Percentiles rank a stretch among this genome's conserved stretches.
Conservation (phyloP, 2,797 vertebrate genomes). For the Meda fulgida region DNA sequence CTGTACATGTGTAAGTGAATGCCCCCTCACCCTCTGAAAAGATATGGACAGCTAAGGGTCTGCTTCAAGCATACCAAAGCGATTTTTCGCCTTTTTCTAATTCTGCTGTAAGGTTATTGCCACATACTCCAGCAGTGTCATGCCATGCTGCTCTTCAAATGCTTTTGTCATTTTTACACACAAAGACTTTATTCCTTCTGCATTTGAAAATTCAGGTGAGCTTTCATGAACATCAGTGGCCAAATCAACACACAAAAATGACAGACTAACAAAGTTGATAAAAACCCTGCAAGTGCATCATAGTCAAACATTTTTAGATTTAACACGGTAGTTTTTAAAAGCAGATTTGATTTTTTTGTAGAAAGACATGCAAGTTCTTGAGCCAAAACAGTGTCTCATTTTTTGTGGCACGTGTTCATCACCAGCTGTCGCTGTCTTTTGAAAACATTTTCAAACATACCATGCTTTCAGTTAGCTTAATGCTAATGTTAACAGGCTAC, state of each 20-base stretch:
- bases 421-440: constrained; percentile 40
- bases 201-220: not conserved
- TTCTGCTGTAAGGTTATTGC: not conserved
- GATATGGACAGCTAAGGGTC: constrained; percentile 43
- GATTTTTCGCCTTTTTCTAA: constrained; percentile 7
- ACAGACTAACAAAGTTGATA: not conserved
- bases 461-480: constrained; percentile 25
- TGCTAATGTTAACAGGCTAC: constrained; percentile 29
- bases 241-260: not conserved
- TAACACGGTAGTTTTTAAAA: not conserved
- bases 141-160: not conserved
- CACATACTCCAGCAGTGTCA: not conserved
- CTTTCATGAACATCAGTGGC: not conserved
- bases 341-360: not conserved
- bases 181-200: not conserved
- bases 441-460: constrained; percentile 19
- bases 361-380: constrained; percentile 14
- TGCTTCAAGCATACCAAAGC: constrained; percentile 2
- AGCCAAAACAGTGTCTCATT: constrained; percentile 14
- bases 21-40: constrained; percentile 27
- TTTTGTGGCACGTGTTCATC: not conserved
- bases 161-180: not conserved
- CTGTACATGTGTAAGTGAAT: constrained; percentile 34
- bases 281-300: not conserved
- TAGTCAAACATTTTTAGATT: not conserved